These are phyloP conservation scores for Australoheros scitulus DNA, from an alignment of 2,113 vertebrate genomes.

Conservation along the genomic window DNA sequence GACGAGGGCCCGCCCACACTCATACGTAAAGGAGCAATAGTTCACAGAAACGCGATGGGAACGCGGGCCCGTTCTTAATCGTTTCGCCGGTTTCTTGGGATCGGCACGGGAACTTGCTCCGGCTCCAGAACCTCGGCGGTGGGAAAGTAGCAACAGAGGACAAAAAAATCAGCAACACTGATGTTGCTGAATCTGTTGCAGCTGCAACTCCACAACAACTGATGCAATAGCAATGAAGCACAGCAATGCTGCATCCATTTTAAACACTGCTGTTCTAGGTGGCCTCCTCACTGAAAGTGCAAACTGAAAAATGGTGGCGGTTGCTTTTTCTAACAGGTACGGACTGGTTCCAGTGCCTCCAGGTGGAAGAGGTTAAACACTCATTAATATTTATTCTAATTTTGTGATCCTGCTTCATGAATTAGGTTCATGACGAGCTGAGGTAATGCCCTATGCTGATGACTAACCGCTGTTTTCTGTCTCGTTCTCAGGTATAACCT, in stretches of 20 bases:
- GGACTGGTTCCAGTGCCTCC: not conserved
- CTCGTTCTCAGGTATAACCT: slow-evolving; percentile 56
- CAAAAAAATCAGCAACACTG: not conserved
- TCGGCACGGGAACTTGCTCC: no score
- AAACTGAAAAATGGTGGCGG: not conserved
- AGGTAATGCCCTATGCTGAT: not conserved
- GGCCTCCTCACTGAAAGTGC: not conserved
- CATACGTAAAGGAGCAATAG: no score
- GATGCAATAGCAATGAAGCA: not conserved
- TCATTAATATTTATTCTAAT: not conserved
- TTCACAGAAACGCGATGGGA: no score
- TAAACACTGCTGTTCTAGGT: not conserved
- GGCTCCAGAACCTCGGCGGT: no score
- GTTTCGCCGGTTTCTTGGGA: no score
- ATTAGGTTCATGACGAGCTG: not conserved
- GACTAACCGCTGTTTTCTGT: slow-evolving; percentile 44
- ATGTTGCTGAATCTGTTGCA: not conserved
- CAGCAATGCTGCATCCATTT: rapidly evolving
- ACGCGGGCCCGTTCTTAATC: no score
- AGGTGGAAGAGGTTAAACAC: slow-evolving; percentile 6
- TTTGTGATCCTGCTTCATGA: not conserved
- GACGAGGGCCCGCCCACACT: no score
- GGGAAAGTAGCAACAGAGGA: no score
- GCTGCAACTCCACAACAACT: no score
- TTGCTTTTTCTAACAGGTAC: not conserved